These are phyloP conservation scores for Drosophila sucinea DNA, from an alignment of 1,140 invertebrate genomes.

Conservation along the genomic window DNA sequence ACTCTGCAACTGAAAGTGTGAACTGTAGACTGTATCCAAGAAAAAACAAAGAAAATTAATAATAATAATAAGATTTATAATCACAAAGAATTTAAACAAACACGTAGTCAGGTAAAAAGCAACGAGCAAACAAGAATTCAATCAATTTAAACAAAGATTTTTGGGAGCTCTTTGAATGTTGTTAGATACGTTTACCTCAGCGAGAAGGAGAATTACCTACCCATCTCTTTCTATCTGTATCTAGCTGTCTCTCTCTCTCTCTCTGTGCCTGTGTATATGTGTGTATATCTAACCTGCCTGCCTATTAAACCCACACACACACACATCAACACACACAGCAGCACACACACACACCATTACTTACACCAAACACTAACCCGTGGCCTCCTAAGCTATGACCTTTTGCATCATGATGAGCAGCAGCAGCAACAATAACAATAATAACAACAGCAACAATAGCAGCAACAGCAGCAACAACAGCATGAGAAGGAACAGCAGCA, in stretches of 20 bases:
- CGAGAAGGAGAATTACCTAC: background rate
- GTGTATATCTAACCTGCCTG: slow-evolving; percentile 5
- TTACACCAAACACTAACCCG: background rate
- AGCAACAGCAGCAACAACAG: slow-evolving; percentile 5
- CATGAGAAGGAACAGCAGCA: slow-evolving; percentile 12
- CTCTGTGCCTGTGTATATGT: background rate
- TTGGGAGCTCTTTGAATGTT: slow-evolving; percentile 41
- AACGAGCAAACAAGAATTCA: slow-evolving; percentile 5
- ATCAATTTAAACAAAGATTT: slow-evolving; percentile 21
- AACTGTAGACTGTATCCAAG: slow-evolving; percentile 72
- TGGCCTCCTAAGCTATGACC: slow-evolving; percentile 6
- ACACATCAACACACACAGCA: background rate
- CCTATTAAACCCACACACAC: background rate
- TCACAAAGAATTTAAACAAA: slow-evolving; percentile 13
- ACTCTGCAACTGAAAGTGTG: slow-evolving; percentile 67
- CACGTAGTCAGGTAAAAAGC: slow-evolving; percentile 54
- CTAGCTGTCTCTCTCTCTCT: slow-evolving; percentile 12
- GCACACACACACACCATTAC: background rate
- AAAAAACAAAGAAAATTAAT: slow-evolving; percentile 14
- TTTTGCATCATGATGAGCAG: slow-evolving; percentile 46
- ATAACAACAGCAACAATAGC: slow-evolving; percentile 1
- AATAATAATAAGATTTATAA: slow-evolving; percentile 16
- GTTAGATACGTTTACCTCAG: background rate
- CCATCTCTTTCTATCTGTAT: slow-evolving; percentile 6
- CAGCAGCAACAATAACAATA: slow-evolving; percentile 17